phyloP scores from a whole-genome alignment of 2,797 vertebrate species.

The Arnoldichthys spilopterus region DNA sequence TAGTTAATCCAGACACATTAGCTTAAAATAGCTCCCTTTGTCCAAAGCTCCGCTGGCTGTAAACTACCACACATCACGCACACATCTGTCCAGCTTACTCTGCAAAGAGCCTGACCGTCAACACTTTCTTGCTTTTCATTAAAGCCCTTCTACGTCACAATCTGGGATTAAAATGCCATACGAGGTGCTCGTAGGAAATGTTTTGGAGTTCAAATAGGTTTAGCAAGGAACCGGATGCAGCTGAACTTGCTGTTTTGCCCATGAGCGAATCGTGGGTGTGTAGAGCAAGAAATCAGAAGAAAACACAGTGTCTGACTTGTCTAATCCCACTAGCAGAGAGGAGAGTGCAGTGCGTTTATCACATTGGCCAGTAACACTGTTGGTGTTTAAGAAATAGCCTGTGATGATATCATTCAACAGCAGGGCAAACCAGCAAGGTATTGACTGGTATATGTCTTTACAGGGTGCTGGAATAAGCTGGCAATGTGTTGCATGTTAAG shows the following conservation, averaged over 20 bases:
- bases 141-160: background rate
- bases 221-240: background rate
- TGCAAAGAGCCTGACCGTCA: background rate
- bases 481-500: conserved; percentile 41
- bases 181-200: conserved; percentile 13
- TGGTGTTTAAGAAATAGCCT: background rate
- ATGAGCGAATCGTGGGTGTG: conserved; percentile 23
- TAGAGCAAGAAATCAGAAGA: conserved; percentile 17
- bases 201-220: background rate
- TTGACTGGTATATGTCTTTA: background rate
- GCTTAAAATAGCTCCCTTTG: conserved; percentile 29
- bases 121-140: conserved; percentile 8
- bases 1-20: conserved; percentile 9
- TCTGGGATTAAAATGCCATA: conserved; percentile 47
- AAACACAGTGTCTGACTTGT: conserved; percentile 8
- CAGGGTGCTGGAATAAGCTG: conserved; percentile 50
- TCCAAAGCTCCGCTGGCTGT: conserved; percentile 35
- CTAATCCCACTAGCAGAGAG: conserved; percentile 1
- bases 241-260: conserved; percentile 9
- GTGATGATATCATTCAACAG: conserved; percentile 9
- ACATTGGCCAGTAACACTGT: conserved; percentile 17
- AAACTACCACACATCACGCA: conserved; percentile 19
- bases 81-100: conserved; percentile 47
- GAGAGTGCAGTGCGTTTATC: conserved; percentile 4
- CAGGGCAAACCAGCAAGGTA: conserved; percentile 11